Base-by-base conservation (phyloP, 2,797 vertebrate species). In the Megalops cyprinoides region DNA sequence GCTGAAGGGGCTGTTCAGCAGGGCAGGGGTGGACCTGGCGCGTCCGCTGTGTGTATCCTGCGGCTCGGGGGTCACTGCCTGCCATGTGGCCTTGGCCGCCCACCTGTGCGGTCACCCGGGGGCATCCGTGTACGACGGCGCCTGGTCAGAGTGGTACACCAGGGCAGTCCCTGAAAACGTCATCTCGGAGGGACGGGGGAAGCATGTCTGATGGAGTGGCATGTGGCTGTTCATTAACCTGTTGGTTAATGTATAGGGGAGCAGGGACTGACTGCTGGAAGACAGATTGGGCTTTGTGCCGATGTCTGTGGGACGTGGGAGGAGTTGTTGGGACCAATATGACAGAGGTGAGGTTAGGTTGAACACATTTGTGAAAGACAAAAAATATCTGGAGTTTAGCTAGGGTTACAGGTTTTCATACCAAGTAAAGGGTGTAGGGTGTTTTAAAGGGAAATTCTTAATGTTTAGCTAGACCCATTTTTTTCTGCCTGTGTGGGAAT, bases 101-200 rank as follows among this genome's bases (percentile, higher is more conserved):
- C 94, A 96, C 87, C 90, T 97, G 76, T 96, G 97, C 0, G 97
- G 97, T n/a, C 94, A 96, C 85, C 90, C 94, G 0, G 96, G 94
- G 0, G 94, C 95, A 79, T 92, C 94, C 0, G 73, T 99, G 79
- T 99, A 98, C 0, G 97, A 99, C 0, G 97, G 98, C 25, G 96
- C 97, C 80, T 99, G 98, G 98, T 90, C 86, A 0, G 97, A 99
- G 85, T 99, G 97, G 97, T 97, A 96, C 87, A 92, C 87, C 83
- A 93, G 93, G 48, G 96, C 96, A 0, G 90, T 95, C 0, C 91
- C 95, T 0, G 95, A 96, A 73, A 88, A 94, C 25, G 90, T 96
- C 7, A 90, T 98, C 85, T 94, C 97, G 0, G 95, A 96, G 86
- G 74, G 87, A 74, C 93, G 93, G 78, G 81, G 82, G 46, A 93